Conservation (phyloP, 2,113 vertebrate species). For the Panurus biarmicus region DNA sequence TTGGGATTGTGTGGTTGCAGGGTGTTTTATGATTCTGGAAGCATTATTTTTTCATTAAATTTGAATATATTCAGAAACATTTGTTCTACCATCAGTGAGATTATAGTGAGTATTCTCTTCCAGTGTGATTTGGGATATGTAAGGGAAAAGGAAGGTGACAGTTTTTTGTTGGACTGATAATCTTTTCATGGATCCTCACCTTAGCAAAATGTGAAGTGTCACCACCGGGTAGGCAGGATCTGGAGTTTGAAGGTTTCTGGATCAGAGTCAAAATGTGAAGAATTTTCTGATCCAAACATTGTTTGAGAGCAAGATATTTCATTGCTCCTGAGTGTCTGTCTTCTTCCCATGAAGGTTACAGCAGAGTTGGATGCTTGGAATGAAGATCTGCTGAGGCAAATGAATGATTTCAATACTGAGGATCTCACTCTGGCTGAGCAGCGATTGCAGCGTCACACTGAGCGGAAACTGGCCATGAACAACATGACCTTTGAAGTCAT, state of each 20-base stretch:
- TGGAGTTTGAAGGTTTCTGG: not conserved
- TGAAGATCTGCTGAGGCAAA: conserved; percentile 90
- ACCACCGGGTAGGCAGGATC: not conserved
- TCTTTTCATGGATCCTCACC: not conserved
- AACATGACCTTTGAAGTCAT: conserved; percentile 98
- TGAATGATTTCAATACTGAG: conserved; percentile 90
- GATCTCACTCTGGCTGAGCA: conserved; percentile 90
- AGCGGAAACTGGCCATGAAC: conserved; percentile 93
- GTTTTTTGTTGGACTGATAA: not conserved
- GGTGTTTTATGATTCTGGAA: not conserved
- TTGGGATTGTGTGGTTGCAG: not conserved
- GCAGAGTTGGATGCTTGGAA: conserved; percentile 95
- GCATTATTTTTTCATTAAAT: not conserved
- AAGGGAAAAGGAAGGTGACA: not conserved
- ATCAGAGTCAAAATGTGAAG: not conserved
- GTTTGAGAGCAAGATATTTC: not conserved
- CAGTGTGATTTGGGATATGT: not conserved
- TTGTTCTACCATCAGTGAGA: not conserved
- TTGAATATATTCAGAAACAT: not conserved
- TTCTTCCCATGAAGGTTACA: conserved; percentile 78
- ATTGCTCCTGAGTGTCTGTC: not conserved
- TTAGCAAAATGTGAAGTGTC: not conserved
- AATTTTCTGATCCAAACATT: not conserved
- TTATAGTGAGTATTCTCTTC: not conserved
- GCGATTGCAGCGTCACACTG: conserved; percentile 88